Evolutionary conservation across 1,140 invertebrate genomes (phyloP).

Genomic region (Drosophila punjabiensis): DNA sequence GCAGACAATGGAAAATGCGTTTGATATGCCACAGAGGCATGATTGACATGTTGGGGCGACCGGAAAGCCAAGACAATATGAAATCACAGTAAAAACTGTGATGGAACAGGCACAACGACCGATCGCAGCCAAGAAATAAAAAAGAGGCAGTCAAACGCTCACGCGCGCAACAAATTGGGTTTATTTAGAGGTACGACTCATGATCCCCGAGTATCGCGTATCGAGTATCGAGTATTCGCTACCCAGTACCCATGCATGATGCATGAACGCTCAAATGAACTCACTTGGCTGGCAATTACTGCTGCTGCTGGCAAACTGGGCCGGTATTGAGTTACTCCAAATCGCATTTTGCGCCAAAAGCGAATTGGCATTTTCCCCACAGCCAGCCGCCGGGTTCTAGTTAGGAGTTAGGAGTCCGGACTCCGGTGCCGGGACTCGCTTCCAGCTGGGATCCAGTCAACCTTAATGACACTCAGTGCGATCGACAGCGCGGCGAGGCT

Average conservation of each 20-base stretch:
- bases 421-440: slow-evolving; percentile 9
- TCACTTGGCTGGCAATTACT: slow-evolving; percentile 57
- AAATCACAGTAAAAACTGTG: slow-evolving; percentile 4
- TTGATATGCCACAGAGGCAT: slow-evolving; percentile 46
- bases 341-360: slow-evolving; percentile 52
- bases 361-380: slow-evolving; percentile 61
- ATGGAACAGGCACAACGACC: slow-evolving; percentile 31
- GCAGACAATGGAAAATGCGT: slow-evolving; percentile 54
- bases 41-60: slow-evolving; percentile 74
- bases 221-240: not conserved
- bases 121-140: slow-evolving; percentile 2
- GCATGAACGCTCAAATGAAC: slow-evolving; percentile 63
- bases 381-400: slow-evolving; percentile 36
- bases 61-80: slow-evolving; percentile 59
- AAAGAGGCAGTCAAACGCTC: slow-evolving; percentile 58
- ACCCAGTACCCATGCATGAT: slow-evolving; percentile 51
- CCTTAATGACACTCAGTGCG: slow-evolving; percentile 77
- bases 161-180: slow-evolving; percentile 76
- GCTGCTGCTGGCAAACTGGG: slow-evolving; percentile 17
- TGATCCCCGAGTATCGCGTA: slow-evolving; percentile 10
- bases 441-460: slow-evolving; percentile 77
- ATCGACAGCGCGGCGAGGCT: slow-evolving; percentile 72
- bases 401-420: slow-evolving; percentile 17
- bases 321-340: slow-evolving; percentile 64
- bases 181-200: slow-evolving; percentile 50